Conservation (phyloP, 2,113 vertebrate genomes). For the Myodes glareolus region DNA sequence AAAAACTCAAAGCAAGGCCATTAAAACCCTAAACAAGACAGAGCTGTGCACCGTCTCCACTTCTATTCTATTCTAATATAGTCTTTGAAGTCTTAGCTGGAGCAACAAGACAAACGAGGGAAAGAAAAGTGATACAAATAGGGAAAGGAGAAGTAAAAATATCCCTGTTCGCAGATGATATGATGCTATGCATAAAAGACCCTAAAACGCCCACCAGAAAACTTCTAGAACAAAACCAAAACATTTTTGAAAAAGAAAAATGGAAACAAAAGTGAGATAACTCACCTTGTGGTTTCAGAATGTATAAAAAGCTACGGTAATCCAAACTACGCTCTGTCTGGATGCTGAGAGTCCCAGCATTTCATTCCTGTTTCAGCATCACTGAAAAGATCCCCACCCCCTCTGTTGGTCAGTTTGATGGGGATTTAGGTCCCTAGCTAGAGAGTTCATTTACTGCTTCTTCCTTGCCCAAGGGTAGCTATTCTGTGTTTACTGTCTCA, state of each 20-base stretch:
- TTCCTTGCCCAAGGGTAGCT: neutral
- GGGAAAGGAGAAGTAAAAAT: neutral
- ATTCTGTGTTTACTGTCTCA: neutral
- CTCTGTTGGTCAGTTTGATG: neutral
- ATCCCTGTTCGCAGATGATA: neutral
- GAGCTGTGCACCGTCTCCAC: neutral
- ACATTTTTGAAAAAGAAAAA: neutral
- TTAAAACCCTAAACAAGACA: neutral
- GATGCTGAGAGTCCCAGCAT: neutral
- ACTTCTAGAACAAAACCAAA: neutral
- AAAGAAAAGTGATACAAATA: neutral
- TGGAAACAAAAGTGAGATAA: neutral
- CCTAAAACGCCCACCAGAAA: neutral
- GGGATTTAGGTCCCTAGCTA: neutral
- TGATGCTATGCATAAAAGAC: neutral
- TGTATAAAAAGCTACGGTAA: neutral
- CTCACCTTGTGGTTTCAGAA: neutral
- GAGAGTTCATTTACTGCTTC: neutral
- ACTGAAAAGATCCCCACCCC: neutral
- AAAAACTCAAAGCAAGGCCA: neutral
- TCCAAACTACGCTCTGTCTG: neutral
- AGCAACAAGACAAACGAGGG: neutral
- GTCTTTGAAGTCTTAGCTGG: neutral
- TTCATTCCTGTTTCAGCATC: neutral
- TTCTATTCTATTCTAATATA: neutral